phyloP scores from a whole-genome alignment of 2,113 vertebrate species.

The Athene noctua region DNA sequence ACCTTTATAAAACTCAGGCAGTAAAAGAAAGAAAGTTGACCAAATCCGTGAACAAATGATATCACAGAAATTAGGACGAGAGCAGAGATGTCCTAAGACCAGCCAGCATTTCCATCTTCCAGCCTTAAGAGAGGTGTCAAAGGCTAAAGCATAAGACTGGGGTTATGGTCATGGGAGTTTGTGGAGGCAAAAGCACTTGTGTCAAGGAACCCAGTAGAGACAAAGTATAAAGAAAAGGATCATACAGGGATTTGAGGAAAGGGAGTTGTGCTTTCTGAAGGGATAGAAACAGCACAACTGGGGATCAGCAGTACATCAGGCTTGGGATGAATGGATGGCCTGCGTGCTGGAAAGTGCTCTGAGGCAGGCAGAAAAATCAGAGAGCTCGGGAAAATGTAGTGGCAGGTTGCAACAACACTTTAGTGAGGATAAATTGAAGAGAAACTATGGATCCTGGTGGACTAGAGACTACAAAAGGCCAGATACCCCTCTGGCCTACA shows the following conservation, averaged over 20 bases:
- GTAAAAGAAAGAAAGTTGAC: not conserved
- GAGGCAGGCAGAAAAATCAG: not conserved
- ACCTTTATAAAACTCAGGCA: not conserved
- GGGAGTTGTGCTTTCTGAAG: not conserved
- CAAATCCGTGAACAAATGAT: not conserved
- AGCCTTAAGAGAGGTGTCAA: not conserved
- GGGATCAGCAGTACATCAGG: not conserved
- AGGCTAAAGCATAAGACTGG: not conserved
- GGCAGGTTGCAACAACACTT: not conserved
- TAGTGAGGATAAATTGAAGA: not conserved
- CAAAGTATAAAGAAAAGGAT: not conserved
- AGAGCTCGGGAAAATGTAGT: not conserved
- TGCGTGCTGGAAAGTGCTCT: not conserved
- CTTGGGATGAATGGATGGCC: not conserved
- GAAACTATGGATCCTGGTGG: not conserved
- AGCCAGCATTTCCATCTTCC: not conserved
- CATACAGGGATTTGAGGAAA: not conserved
- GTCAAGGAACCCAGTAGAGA: not conserved
- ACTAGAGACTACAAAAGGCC: not conserved
- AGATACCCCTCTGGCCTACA: not conserved
- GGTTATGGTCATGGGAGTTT: not conserved
- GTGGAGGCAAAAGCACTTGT: not conserved
- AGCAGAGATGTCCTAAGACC: not conserved
- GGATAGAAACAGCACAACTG: not conserved
- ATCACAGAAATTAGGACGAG: not conserved